Conservation (phyloP, 2,888 invertebrate genomes). For the Lapara coniferarum region DNA sequence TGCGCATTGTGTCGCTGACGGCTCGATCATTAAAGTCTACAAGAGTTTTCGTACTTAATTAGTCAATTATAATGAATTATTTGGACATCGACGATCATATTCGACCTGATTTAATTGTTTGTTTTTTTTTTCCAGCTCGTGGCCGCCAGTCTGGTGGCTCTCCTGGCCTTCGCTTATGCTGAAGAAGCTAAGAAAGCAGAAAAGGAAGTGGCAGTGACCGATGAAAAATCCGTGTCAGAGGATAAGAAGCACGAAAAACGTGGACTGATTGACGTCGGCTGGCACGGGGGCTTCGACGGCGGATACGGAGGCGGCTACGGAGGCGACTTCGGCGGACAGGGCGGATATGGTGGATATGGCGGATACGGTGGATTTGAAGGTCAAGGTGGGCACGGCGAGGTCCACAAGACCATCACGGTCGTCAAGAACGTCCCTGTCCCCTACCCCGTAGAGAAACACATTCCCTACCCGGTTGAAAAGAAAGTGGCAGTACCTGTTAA, state of each 20-base stretch:
- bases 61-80: slow-evolving; percentile 53
- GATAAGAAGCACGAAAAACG: slow-evolving; percentile 91
- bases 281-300: slow-evolving; percentile 58
- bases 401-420: slow-evolving; percentile 87
- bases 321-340: slow-evolving; percentile 54
- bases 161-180: slow-evolving; percentile 83
- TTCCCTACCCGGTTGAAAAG: slow-evolving; percentile 87
- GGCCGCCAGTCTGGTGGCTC: slow-evolving; percentile 86
- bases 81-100: slow-evolving; percentile 43
- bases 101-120: slow-evolving; percentile 43
- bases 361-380: slow-evolving; percentile 67
- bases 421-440: slow-evolving; percentile 89
- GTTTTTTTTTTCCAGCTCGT: slow-evolving; percentile 73
- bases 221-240: slow-evolving; percentile 79
- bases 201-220: slow-evolving; percentile 83
- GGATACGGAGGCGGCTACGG: slow-evolving; percentile 62
- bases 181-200: slow-evolving; percentile 84
- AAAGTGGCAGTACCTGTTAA: slow-evolving; percentile 85
- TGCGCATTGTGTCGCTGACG: slow-evolving; percentile 51
- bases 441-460: slow-evolving; percentile 88
- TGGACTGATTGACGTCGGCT: slow-evolving; percentile 84
- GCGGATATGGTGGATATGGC: slow-evolving; percentile 82
- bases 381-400: slow-evolving; percentile 58
- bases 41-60: slow-evolving; percentile 57
- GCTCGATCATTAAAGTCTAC: slow-evolving; percentile 55